Base-by-base conservation (phyloP, 2,888 invertebrate species). In the Penaeus monodon region DNA sequence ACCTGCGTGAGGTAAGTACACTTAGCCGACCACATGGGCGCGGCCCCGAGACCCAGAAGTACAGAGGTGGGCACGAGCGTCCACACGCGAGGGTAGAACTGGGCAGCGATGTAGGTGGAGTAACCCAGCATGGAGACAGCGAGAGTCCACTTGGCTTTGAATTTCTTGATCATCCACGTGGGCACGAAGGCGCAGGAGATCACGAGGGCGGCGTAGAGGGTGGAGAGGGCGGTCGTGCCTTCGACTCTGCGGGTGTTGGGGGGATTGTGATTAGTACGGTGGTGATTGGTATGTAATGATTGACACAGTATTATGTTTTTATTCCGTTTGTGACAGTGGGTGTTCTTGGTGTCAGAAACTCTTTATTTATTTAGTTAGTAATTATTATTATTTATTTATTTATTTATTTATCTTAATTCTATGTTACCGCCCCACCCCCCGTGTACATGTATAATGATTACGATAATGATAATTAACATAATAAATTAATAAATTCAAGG, bases 21-120 rank as follows among this genome's bases (percentile, higher is more conserved):
- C 92, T 99, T 97, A n/a, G 99, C 97, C 0, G 98, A 97, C 99
- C 99, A 99, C 95, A 99, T 96, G 79, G 98, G 98, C 0, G 98
- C 98, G 3, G 98, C 99, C 20, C 98, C 98, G 84, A 98, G 93
- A 90, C 99, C 99, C 64, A 98, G 95, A n/a, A 99, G 94, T 57
- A 98, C 95, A 38, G 98, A 98, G 66, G 98, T 96, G 0, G 97
- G 97, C 84, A 97, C 96, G 86, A 97, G 94, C n/a, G 98, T 98
- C 92, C 96, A 97, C 85, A 91, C 91, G 90, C 94, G 95, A 2
- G 99, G 98, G 92, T 97, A 96, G 92, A 99, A 97, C 93, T 99
- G 99, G 70, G 98, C 96, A 76, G 95, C 97, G 92, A 99, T 98
- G 93, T 98, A 99, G 3, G 97, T 96, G 63, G 97, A 96, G 93